Base-by-base conservation (phyloP, 2,888 invertebrate species). In the Lasioglossum vierecki region DNA sequence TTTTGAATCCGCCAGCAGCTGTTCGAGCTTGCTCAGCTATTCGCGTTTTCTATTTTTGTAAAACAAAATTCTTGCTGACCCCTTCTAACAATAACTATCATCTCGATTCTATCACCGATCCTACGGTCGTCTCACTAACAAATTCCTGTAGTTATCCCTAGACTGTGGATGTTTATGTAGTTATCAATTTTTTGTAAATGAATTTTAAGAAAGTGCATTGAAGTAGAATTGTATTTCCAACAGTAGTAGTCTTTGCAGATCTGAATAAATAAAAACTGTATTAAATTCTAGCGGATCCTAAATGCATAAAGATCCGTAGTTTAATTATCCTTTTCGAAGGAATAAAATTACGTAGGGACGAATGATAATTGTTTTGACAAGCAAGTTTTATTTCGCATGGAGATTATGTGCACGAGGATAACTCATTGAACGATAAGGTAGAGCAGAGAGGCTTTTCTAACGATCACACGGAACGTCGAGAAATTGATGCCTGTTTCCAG, bases 401-500 rank as follows among this genome's bases (percentile, higher is more conserved):
- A 44, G 44, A 60, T 63, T 30, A 63, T 26, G 6, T 26, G 26
- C 26, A 0, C 60, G 60, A 15, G 60, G 60, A 15, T 63, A 15
- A 6, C 26, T 63, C 8, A 68, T 39, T 2, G 66, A 35, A 30
- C 60, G 53, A 49, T 8, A n/a, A 39, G 26, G 26, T 15, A 26
- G 35, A 9, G 41, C 30, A 13, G 26, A 72, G 72, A 30, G 72
- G 30, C 63, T 63, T 63, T 63, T 63, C 63, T 30, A 63, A 63
- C 30, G 13, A 5, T 63, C 60, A 6, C 60, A 26, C 60, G 63
- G 63, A 63, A 63, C 63, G 30, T 15, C 53, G 53, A 46, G 8
- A 39, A 44, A 35, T 53, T 49, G 41, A 57, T 80, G 80, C 72
- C 84, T 41, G 80, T 81, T 86, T 81, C 81, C 57, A 46, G 68